These are phyloP conservation scores for Nycticryphes semicollaris DNA, from an alignment of 2,113 vertebrate genomes.

Conservation along the genomic window DNA sequence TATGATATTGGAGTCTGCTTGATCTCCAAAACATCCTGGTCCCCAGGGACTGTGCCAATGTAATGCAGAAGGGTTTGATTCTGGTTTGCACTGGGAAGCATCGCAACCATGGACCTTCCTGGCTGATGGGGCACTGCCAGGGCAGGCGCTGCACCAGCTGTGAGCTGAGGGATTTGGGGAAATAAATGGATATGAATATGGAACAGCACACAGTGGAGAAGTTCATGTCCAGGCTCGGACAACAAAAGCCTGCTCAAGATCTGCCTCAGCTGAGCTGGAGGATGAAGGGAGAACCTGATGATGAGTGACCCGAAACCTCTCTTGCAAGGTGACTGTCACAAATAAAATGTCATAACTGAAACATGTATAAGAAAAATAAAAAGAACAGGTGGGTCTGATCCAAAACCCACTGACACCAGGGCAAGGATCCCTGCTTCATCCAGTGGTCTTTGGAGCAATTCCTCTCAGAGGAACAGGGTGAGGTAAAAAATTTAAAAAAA, in stretches of 20 bases:
- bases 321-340: conserved; percentile 53
- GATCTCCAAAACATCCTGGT: not conserved
- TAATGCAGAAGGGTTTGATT: not conserved
- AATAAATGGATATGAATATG: not conserved
- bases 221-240: not conserved
- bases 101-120: not conserved
- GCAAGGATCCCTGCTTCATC: not conserved
- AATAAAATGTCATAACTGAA: conserved; percentile 64
- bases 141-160: not conserved
- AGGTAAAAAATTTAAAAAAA: conserved; percentile 55
- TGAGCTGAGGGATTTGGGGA: not conserved
- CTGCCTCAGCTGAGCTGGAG: not conserved
- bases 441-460: not conserved
- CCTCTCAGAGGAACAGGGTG: not conserved
- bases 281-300: conserved; percentile 3
- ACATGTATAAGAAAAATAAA: conserved; percentile 59
- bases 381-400: not conserved
- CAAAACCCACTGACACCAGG: not conserved
- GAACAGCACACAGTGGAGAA: not conserved
- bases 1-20: not conserved
- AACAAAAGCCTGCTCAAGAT: not conserved
- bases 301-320: conserved; percentile 26
- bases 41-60: not conserved
- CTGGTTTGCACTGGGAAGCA: not conserved
- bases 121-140: not conserved